Conservation (phyloP, 2,888 invertebrate species). For the Cheilosia grossa region DNA sequence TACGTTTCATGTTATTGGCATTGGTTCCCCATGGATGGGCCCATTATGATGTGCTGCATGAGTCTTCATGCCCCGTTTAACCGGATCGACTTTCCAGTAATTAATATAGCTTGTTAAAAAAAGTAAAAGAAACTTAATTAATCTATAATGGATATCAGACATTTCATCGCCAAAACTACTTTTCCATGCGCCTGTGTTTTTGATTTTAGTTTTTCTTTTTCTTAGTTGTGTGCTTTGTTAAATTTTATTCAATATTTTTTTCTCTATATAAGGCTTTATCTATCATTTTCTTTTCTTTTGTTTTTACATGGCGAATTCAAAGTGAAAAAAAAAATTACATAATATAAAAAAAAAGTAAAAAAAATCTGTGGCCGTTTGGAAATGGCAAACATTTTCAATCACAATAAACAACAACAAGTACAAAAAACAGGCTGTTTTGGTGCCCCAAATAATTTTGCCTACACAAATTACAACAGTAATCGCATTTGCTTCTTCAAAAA, state of each 20-base stretch:
- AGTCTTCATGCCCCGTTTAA: no score
- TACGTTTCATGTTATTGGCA: no score
- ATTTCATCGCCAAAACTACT: conserved; percentile 57
- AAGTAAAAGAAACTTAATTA: not conserved
- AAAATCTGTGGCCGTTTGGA: conserved; percentile 85
- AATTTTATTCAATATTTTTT: conserved; percentile 55
- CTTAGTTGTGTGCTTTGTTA: conserved; percentile 67
- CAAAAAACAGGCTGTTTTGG: conserved; percentile 86
- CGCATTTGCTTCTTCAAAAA: conserved; percentile 1
- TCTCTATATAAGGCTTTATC: conserved; percentile 69
- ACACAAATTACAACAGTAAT: conserved; percentile 13
- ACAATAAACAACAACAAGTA: conserved; percentile 26
- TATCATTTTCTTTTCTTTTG: conserved; percentile 71
- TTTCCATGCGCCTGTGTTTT: conserved; percentile 77
- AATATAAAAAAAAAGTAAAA: conserved; percentile 76
- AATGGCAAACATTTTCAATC: conserved; percentile 83
- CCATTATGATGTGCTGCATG: no score
- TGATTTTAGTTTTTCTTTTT: not conserved
- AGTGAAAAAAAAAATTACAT: conserved; percentile 78
- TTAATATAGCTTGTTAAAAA: no score
- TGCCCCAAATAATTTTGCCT: conserved; percentile 82
- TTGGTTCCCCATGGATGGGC: no score
- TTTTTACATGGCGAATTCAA: conserved; percentile 83
- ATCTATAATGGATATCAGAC: conserved; percentile 10
- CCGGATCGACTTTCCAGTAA: no score